Evolutionary conservation across 1,140 invertebrate species (phyloP), one percentile per base, ranked within the genome.

Genomic region (Lycorma delicatula): DNA sequence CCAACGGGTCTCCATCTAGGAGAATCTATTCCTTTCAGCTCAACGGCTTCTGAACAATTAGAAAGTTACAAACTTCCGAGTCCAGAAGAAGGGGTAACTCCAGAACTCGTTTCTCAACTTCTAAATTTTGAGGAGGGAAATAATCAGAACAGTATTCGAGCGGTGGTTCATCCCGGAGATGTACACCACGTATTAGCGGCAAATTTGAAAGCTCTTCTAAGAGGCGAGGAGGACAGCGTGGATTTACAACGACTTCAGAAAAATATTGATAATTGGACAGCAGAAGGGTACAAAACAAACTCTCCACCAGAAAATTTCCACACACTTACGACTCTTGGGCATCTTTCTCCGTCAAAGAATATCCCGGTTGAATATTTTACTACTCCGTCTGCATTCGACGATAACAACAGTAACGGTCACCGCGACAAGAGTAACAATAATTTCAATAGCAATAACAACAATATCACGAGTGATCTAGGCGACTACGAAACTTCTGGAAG

Each of bases 241-340:
- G 85, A 88, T 65, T 77, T 86, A 16, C 77, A 81, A 23, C 81
- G 81, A 65, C 68, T 89, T 47, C 86, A 89, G 67, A 85, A 87
- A 63, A 88, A 87, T 62, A 90, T 90, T 34, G 87, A 90, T 65
- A 84, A 85, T 29, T 90, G 87, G 87, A 89, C 86, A 1, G 84
- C 86, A 63, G 84, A 88, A 74, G 84, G 85, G 69, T 85, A 79
- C 68, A 56, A 59, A 53, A 26, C 59, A 28, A 46, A 59, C 60
- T 34, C 59, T 74, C 74, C 12, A 77, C 31, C 59, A 49, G 31
- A 51, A 46, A 54, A 50, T 34, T 58, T 58, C n/a, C 36, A 34
- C 29, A 55, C 49, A 13, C 25, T 53, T 6, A 58, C 55, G 26
- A 54, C 54, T 5, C 55, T 56, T 3, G 16, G 52, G 59, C 81